A percentile compares a stretch with the other conserved stretches of the same genome.
Conservation (phyloP, 2,888 invertebrate genomes). For the Tanypteryx hageni region DNA sequence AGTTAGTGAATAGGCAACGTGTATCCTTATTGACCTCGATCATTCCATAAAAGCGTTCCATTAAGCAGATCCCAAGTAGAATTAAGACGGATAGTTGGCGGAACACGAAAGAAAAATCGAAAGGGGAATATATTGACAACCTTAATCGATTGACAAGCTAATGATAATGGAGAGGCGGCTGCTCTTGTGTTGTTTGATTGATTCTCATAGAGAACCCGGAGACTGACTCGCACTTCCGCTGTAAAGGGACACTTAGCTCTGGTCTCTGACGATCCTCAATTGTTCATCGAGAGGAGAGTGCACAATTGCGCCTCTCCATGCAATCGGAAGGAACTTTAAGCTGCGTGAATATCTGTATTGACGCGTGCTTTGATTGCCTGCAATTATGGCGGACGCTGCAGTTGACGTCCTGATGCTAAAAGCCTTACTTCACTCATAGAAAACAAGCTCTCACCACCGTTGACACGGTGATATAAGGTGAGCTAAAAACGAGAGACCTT, state of each 20-base stretch:
- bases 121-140: too few relatives aligned
- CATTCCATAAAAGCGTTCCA: too few relatives aligned
- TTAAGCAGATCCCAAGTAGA: too few relatives aligned
- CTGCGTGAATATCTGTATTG: conserved; percentile 13
- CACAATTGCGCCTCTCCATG: neutral
- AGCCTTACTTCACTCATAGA: neutral
- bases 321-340: neutral
- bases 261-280: neutral
- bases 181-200: neutral
- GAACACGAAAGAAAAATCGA: too few relatives aligned
- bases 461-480: too few relatives aligned
- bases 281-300: conserved; percentile 2
- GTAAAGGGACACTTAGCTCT: neutral
- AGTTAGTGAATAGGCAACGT: too few relatives aligned
- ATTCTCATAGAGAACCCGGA: neutral
- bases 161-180: neutral
- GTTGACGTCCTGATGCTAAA: neutral
- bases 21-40: too few relatives aligned
- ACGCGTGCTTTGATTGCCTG: neutral
- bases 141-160: too few relatives aligned
- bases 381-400: neutral
- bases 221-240: neutral
- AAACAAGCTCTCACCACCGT: neutral
- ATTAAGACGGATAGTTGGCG: too few relatives aligned
- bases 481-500: too few relatives aligned